Percentiles rank a stretch among this genome's conserved stretches.
Evolutionary conservation across 2,888 invertebrate genomes (phyloP).

Genomic region (Tetranychus piercei): DNA sequence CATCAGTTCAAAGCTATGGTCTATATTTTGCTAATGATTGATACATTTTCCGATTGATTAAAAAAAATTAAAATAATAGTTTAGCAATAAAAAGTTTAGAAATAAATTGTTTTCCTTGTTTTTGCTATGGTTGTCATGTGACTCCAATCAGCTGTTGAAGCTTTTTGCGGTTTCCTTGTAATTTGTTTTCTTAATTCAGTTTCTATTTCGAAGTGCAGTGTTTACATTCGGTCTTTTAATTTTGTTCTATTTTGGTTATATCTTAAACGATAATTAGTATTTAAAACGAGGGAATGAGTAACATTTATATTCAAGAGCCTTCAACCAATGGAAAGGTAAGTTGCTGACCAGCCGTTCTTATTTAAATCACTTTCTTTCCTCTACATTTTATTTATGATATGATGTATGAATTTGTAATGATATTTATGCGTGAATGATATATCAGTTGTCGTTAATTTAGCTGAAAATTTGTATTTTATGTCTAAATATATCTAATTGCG

Average conservation of each 20-base stretch:
- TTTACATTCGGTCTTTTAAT: not conserved
- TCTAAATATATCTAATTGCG: no score
- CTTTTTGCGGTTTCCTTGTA: not conserved
- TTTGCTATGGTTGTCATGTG: not conserved
- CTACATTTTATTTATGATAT: no score
- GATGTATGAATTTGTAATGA: no score
- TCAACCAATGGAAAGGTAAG: slow-evolving; percentile 79
- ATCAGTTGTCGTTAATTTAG: no score
- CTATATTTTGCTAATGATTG: no score
- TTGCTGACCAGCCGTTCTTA: not conserved
- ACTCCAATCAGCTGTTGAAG: not conserved
- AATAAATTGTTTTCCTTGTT: not conserved
- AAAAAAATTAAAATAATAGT: not conserved
- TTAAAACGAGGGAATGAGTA: slow-evolving; percentile 56
- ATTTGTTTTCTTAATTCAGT: not conserved
- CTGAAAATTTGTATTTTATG: no score
- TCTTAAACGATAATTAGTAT: not conserved
- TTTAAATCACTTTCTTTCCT: no score
- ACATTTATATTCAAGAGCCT: slow-evolving; percentile 91
- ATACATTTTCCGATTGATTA: not conserved
- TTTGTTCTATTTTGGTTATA: no score
- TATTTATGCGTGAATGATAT: no score
- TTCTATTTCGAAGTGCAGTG: not conserved
- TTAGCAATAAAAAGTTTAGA: not conserved
- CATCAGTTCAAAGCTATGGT: no score